These are phyloP conservation scores for Ptychodera flava DNA, from an alignment of 35 echinoderm and acorn worm species.

Conservation along the genomic window DNA sequence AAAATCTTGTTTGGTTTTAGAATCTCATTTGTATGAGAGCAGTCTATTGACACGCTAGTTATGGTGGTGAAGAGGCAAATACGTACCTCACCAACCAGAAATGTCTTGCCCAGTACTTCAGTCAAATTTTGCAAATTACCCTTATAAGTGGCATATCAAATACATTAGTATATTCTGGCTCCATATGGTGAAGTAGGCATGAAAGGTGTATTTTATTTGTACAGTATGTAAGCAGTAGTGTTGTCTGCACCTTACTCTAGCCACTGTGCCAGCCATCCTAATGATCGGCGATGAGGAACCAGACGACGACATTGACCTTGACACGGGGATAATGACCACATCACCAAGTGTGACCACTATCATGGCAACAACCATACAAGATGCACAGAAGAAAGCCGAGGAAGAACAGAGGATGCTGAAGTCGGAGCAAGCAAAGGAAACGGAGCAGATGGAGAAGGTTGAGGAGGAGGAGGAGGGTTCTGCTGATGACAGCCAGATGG, in stretches of 20 bases:
- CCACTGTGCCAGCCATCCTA: slow-evolving; percentile 60
- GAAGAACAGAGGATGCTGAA: background rate
- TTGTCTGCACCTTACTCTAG: slow-evolving; percentile 15
- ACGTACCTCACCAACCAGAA: no score
- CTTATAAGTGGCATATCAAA: no score
- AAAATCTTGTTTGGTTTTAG: no score
- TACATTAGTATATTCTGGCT: no score
- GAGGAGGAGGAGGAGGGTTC: background rate
- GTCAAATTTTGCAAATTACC: no score
- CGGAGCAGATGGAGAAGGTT: background rate
- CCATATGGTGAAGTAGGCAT: no score
- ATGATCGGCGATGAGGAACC: slow-evolving; percentile 94
- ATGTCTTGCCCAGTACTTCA: no score
- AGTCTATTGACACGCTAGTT: no score
- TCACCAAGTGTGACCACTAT: background rate
- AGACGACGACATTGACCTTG: background rate
- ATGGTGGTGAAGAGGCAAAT: no score
- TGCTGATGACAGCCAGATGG: background rate
- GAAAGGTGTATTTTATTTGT: no score
- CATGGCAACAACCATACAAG: background rate
- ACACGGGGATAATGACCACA: background rate
- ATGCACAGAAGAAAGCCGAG: background rate
- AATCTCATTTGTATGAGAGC: no score
- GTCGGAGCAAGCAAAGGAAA: background rate
- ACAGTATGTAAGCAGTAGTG: no score